Base-by-base conservation (phyloP, 2,888 invertebrate species). In the Schizaphis graminum region DNA sequence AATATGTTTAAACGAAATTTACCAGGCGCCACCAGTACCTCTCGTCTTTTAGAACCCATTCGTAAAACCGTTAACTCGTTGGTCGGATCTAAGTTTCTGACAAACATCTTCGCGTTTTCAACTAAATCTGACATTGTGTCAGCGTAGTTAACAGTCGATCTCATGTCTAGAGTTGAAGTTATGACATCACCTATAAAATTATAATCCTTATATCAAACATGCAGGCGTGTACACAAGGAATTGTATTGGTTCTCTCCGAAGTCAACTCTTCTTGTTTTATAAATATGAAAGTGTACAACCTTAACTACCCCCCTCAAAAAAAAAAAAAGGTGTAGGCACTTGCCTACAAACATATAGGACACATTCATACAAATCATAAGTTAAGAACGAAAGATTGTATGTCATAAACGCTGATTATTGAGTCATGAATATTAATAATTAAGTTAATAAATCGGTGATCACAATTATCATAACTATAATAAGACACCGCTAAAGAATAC, bases 11-110 rank as follows among this genome's bases (percentile, higher is more conserved):
- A 77, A 77, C 1, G 21, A 35, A 49, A 77, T 94, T 95, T 95
- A 96, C 97, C 96, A 2, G 99, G 99, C 2, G 99, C 99, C 21
- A 99, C 98, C 98, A 99, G 98, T 95, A 99, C 98, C 96, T 99
- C 99, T 96, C 98, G 98, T 96, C 98, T 99, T 96, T 98, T 99
- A 94, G 99, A 99, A 95, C 99, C 97, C 94, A 99, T 97, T 94
- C 99, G 97, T 47, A 99, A 96, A 96, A 99, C 99, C 56, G 98
- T 98, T 94, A 99, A 96, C 96, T 99, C 99, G 96, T 99, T 99
- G 0, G 98, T 97, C 21, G 99, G 98, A 96, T 99, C 99, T 95
- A 99, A 96, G 96, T 99, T 99, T 95, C 99, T 96, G 0, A 99
- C 98, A 0, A 98, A 98, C 95, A 98, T 98, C 94, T 98, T 97